Percentiles rank a stretch among this genome's conserved stretches.
Conservation (phyloP, 2,797 vertebrate genomes). For the Vireo griseus region DNA sequence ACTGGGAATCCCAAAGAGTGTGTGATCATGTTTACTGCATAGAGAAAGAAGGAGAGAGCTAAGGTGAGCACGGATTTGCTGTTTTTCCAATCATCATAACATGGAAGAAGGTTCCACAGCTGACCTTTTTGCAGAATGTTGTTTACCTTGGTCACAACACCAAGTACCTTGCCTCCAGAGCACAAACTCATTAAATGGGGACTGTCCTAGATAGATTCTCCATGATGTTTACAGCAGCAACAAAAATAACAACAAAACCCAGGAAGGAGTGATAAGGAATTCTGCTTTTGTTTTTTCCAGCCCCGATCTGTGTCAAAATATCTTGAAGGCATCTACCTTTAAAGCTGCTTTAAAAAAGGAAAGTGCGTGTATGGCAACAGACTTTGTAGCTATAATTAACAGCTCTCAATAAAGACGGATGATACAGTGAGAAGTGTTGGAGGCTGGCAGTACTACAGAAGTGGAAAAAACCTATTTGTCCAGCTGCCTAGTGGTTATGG, state of each 20-base stretch:
- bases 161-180: not conserved
- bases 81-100: not conserved
- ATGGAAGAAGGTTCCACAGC: not conserved
- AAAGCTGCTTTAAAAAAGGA: constrained; percentile 38
- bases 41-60: not conserved
- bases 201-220: not conserved
- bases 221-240: not conserved
- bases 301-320: not conserved
- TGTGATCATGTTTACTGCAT: not conserved
- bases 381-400: constrained; percentile 39
- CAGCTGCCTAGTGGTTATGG: constrained; percentile 63
- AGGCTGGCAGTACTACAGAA: constrained; percentile 43
- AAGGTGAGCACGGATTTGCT: not conserved
- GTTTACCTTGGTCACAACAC: not conserved
- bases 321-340: constrained; percentile 32
- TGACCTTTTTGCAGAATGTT: not conserved
- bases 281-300: not conserved
- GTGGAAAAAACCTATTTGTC: constrained; percentile 65
- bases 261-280: not conserved
- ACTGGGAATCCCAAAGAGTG: not conserved
- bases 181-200: not conserved
- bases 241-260: not conserved
- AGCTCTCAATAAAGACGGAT: constrained; percentile 29
- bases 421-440: constrained; percentile 8
- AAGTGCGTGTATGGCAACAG: constrained; percentile 18